phyloP scores from a whole-genome alignment of 2,113 vertebrate species.

The Anarrhichthys ocellatus region DNA sequence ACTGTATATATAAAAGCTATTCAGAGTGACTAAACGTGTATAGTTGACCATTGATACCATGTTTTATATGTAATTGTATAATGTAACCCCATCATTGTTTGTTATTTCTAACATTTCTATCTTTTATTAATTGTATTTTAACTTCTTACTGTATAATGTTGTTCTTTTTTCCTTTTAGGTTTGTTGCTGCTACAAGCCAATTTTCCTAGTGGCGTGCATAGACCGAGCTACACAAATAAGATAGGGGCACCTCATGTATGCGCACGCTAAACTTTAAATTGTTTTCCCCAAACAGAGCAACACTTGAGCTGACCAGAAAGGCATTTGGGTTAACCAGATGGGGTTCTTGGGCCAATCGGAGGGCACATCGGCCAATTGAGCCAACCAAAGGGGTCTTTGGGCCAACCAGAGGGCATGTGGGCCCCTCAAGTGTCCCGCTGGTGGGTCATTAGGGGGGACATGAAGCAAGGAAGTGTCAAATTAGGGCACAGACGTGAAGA shows the following conservation, averaged over 20 bases:
- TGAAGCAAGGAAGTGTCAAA: conserved; percentile 30
- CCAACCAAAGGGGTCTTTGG: not conserved
- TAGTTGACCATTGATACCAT: not conserved
- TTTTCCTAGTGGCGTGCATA: not conserved
- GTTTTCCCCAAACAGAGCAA: not conserved
- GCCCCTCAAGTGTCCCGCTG: conserved; percentile 33
- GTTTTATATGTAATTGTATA: not conserved
- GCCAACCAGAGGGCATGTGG: conserved; percentile 20
- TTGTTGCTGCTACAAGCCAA: not conserved
- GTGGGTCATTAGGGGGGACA: conserved; percentile 19
- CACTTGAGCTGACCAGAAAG: not conserved
- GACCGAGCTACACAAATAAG: not conserved
- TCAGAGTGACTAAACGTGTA: not conserved
- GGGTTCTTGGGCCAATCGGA: not conserved
- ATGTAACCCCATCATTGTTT: not conserved
- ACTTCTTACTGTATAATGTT: not conserved
- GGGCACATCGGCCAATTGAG: not conserved
- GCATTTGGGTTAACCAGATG: not conserved
- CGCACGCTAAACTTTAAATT: not conserved
- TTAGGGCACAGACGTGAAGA: conserved; percentile 24
- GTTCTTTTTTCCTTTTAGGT: not conserved
- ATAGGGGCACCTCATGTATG: not conserved
- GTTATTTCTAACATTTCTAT: not conserved
- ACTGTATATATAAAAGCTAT: too few species aligned
- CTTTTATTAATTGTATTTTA: not conserved